Percentiles rank a stretch among this genome's conserved stretches.
These are phyloP conservation scores for Cistogaster globosa DNA, from an alignment of 2,888 invertebrate genomes.

Conservation along the genomic window DNA sequence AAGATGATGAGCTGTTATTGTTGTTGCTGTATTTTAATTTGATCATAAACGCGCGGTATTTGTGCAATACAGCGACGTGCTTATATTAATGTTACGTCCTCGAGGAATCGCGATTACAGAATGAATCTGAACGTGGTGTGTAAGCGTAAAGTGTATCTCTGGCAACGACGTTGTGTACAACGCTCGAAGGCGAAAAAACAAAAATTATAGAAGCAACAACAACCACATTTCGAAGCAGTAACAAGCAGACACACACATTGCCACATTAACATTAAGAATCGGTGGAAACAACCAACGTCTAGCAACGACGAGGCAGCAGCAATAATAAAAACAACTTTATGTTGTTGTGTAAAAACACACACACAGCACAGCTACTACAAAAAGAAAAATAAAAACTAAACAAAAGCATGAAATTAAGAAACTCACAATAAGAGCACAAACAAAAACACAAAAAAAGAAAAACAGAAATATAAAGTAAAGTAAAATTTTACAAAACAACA, in stretches of 20 bases:
- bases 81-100: constrained; percentile 82
- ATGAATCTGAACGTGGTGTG: constrained; percentile 83
- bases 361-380: constrained; percentile 31
- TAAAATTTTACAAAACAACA: constrained; percentile 41
- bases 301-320: constrained; percentile 51
- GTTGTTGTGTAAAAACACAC: constrained; percentile 19
- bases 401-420: constrained; percentile 57
- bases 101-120: constrained; percentile 84
- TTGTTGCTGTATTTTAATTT: constrained; percentile 60
- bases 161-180: constrained; percentile 72
- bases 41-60: constrained; percentile 65
- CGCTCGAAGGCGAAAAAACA: constrained; percentile 76
- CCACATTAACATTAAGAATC: constrained; percentile 53
- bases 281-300: constrained; percentile 64
- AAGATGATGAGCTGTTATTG: constrained; percentile 43
- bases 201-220: constrained; percentile 72
- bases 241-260: constrained; percentile 53
- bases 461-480: constrained; percentile 24
- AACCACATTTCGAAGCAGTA: constrained; percentile 68
- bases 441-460: constrained; percentile 23
- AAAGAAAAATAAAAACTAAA: constrained; percentile 49
- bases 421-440: constrained; percentile 61
- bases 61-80: constrained; percentile 79
- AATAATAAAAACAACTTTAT: constrained; percentile 42
- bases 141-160: constrained; percentile 81